These are phyloP conservation scores for Eupeodes latifasciatus DNA, from an alignment of 2,888 invertebrate genomes.

Conservation along the genomic window DNA sequence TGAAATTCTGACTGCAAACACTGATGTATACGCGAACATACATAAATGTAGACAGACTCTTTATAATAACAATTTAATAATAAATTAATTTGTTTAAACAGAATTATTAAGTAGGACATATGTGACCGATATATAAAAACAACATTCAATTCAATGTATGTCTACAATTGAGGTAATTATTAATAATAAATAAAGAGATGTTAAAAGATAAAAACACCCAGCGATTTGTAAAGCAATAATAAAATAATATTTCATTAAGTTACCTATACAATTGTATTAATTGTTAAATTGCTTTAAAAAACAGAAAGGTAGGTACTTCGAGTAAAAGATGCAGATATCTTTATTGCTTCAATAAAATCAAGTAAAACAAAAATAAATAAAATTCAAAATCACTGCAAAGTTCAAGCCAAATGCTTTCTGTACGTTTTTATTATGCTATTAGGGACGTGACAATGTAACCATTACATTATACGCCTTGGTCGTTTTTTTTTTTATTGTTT, in stretches of 20 bases:
- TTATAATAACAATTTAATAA: no score
- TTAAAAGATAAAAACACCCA: no score
- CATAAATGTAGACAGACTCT: no score
- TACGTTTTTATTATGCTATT: conserved; percentile 39
- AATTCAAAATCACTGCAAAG: conserved; percentile 42
- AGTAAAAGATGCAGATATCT: not conserved
- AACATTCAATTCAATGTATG: no score
- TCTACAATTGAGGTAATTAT: not conserved
- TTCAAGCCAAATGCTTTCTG: conserved; percentile 59
- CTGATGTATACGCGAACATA: no score
- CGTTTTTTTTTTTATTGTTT: not conserved
- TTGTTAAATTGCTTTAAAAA: not conserved
- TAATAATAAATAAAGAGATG: not conserved
- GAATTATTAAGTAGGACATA: no score
- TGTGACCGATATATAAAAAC: no score
- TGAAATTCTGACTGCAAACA: no score
- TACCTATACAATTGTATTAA: no score
- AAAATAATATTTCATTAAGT: no score
- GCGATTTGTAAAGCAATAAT: no score
- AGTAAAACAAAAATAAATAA: not conserved
- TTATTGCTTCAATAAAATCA: conserved; percentile 44
- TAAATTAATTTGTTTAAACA: no score
- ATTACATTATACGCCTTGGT: conserved; percentile 38
- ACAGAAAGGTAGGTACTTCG: not conserved
- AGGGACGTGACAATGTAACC: conserved; percentile 67